These are phyloP conservation scores for Bubalus kerabau DNA, from an alignment of 2,113 vertebrate genomes.

Conservation along the genomic window DNA sequence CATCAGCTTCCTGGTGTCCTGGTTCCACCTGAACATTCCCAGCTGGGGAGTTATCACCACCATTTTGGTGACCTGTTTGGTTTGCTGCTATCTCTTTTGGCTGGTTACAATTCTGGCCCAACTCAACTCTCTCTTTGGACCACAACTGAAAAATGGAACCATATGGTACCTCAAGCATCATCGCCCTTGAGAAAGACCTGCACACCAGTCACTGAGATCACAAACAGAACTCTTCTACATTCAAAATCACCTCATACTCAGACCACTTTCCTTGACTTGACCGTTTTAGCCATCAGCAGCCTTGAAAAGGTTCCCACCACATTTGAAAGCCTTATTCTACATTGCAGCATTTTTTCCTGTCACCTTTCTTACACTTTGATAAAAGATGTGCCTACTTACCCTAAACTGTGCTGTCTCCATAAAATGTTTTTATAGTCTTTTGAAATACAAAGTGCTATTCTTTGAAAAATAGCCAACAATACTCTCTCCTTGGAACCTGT, in stretches of 20 bases:
- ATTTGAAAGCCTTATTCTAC: not conserved
- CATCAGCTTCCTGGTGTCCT: constrained; percentile 88
- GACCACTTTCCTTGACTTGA: not conserved
- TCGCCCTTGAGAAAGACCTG: not conserved
- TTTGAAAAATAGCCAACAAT: not conserved
- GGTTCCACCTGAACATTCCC: constrained; percentile 92
- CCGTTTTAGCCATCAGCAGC: not conserved
- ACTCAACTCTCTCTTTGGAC: not conserved
- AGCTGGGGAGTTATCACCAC: constrained; percentile 81
- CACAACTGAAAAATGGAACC: not conserved
- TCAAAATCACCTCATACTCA: not conserved
- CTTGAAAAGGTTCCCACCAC: not conserved
- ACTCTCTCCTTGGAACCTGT: not conserved
- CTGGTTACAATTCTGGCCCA: not conserved
- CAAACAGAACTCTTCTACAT: not conserved
- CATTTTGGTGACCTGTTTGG: not conserved
- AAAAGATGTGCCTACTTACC: not conserved
- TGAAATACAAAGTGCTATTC: not conserved
- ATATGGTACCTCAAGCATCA: not conserved
- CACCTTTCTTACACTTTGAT: not conserved
- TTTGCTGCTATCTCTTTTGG: not conserved
- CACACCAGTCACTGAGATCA: not conserved
- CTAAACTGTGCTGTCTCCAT: not conserved
- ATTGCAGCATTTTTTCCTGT: not conserved
- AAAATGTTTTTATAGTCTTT: not conserved